Evolutionary conservation across 1,140 invertebrate species (phyloP), one percentile per base, ranked within the genome.

Genomic region (Hyposmocoma kahamanoa): DNA sequence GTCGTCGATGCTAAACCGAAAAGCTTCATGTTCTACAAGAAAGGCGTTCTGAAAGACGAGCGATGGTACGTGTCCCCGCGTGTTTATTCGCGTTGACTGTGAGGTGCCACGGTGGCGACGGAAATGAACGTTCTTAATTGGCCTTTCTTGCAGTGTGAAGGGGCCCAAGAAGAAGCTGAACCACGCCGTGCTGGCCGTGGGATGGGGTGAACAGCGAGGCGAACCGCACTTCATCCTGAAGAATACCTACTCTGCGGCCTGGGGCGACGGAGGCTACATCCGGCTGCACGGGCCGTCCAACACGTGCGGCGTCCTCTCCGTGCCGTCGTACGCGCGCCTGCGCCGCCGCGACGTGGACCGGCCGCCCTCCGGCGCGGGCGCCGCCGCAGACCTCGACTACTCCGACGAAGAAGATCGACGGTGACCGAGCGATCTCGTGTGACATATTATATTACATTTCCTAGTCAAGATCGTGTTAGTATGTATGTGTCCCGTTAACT

Each of bases 121-220:
- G n/a, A n/a, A n/a, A n/a, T n/a, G n/a, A n/a, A n/a, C n/a, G n/a
- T n/a, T n/a, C n/a, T n/a, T n/a, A n/a, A n/a, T n/a, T n/a, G n/a
- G n/a, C 24, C 11, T 21, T 1, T 42, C 62, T 53, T n/a, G 3
- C 41, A 69, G 66, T 34, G 59, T 48, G 10, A 67, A 67, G 18
- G 38, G 38, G 9, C 42, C 34, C 6, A 52, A 50, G 2, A 58
- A 50, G 10, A 45, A 49, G 26, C 30, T 69, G 44, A 68, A 72
- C 26, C 78, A 82, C 47, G 75, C 75, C 0, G 75, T 82, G 47
- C 36, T 76, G 30, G 75, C 78, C 0, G 75, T 82, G 19, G 78
- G 75, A 0, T 82, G 73, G 72, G 70, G 67, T 10, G 48, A 56
- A 46, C 42, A 47, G 8, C 43, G 53, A 10, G 53, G 56, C 5